A percentile compares a stretch with the other conserved stretches of the same genome.
phyloP scores from a whole-genome alignment of 2,113 vertebrate genomes.

The Brachirus orientalis region DNA sequence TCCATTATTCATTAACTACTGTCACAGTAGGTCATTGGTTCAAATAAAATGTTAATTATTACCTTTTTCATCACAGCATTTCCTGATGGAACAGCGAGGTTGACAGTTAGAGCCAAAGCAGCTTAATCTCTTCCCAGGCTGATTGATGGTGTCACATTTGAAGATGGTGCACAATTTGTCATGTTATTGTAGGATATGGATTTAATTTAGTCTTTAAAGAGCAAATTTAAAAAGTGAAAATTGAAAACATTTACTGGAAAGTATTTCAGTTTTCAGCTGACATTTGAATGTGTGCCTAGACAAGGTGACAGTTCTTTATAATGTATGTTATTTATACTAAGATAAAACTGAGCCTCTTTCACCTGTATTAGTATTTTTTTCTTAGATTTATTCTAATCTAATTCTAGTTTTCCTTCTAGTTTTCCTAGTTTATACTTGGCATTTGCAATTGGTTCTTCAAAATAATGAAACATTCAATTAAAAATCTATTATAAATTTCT shows the following conservation, averaged over 20 bases:
- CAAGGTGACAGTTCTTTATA: not conserved
- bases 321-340: too few species aligned
- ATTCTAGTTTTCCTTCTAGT: too few species aligned
- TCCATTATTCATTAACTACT: constrained; percentile 61
- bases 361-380: too few species aligned
- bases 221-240: not conserved
- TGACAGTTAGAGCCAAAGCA: too few species aligned
- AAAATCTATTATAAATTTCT: too few species aligned
- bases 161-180: not conserved
- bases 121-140: not conserved
- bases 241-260: not conserved
- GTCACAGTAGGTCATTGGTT: constrained; percentile 40
- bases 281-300: not conserved
- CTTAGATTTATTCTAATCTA: too few species aligned
- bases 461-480: too few species aligned
- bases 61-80: not conserved
- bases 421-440: too few species aligned
- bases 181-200: not conserved
- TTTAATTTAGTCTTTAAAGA: not conserved
- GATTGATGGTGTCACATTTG: not conserved
- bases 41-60: constrained; percentile 6
- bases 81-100: not conserved
- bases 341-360: not conserved
- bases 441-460: too few species aligned
- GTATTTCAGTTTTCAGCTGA: not conserved